A percentile compares a stretch with the other conserved stretches of the same genome.
phyloP scores from a whole-genome alignment of 2,888 invertebrate species.

The Drosophila emarginata region DNA sequence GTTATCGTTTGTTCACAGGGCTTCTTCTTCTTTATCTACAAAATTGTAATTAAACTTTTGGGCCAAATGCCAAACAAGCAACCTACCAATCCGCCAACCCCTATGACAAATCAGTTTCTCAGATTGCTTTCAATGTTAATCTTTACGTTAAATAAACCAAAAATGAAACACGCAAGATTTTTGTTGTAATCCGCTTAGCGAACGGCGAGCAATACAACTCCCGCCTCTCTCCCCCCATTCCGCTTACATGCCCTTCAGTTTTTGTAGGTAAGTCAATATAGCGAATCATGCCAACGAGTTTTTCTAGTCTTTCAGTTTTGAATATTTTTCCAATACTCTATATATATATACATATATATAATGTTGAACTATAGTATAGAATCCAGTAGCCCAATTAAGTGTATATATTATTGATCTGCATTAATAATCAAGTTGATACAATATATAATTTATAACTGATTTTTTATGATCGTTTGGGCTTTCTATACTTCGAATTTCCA shows the following conservation, averaged over 20 bases:
- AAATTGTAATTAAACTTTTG: conserved; percentile 63
- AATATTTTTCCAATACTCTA: not conserved
- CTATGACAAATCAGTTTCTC: conserved; percentile 63
- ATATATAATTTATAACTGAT: too few species aligned
- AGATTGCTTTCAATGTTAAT: conserved; percentile 61
- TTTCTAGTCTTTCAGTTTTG: conserved; percentile 11
- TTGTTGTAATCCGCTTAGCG: conserved; percentile 62
- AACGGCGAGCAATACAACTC: not conserved
- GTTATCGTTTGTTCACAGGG: conserved; percentile 33
- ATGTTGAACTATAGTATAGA: not conserved
- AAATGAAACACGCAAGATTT: conserved; percentile 72
- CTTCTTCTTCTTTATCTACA: conserved; percentile 2
- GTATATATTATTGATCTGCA: too few species aligned
- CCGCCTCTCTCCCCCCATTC: conserved; percentile 19
- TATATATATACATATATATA: too few species aligned
- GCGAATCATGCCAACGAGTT: conserved; percentile 27
- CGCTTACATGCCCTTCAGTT: not conserved
- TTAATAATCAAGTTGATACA: too few species aligned
- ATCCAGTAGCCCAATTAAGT: too few species aligned
- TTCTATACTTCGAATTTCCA: too few species aligned
- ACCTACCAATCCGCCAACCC: conserved; percentile 33
- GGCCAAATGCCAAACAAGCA: conserved; percentile 38
- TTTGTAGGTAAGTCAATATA: conserved; percentile 37
- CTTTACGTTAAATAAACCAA: conserved; percentile 69
- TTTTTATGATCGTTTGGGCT: too few species aligned